Base-by-base conservation (phyloP, 1,140 invertebrate genomes). In the Aradophagus sp. region DNA sequence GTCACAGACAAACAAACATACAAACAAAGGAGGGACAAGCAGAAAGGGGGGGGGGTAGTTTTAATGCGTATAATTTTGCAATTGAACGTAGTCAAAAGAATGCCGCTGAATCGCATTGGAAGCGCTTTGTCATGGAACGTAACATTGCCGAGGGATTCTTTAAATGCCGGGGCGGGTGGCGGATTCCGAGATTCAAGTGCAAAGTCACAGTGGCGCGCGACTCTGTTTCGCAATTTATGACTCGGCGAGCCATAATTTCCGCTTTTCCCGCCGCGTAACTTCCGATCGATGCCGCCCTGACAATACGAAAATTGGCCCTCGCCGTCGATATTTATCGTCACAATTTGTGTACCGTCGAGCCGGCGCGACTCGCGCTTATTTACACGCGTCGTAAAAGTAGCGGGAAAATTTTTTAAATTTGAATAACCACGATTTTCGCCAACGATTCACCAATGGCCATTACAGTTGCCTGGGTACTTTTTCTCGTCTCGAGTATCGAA, bases 151-250 rank as follows among this genome's bases (percentile, higher is more conserved):
- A 23, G 45, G 16, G 36, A 65, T 71, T 71, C 68, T 61, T 61
- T 66, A 72, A 72, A 72, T 61, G 55, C 61, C 48, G 6, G 68
- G 61, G 68, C 48, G n/a, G n/a, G 68, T 71, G 66, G 53, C 48
- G 55, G 66, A 56, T 61, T 44, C 66, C 66, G 61, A 66, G 66
- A 72, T 72, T 71, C 69, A 72, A 72, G 69, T 66, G 61, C 61
- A 66, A 59, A 55, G 68, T 65, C 53, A 56, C 19, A 59, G 27
- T n/a, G n/a, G 48, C 35, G 52, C 38, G 53, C 47, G 61, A 61
- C 68, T 59, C 68, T 59, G 61, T 59, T 58, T 66, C 48, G 14
- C 31, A 66, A 72, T 72, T 72, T 72, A 72, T 72, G 41, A 50
- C 34, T 48, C 61, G 44, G 19, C 55, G 69, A 56, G 62, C 56